Conservation (phyloP, 2,797 vertebrate species). For the Neostethus bicornis region DNA sequence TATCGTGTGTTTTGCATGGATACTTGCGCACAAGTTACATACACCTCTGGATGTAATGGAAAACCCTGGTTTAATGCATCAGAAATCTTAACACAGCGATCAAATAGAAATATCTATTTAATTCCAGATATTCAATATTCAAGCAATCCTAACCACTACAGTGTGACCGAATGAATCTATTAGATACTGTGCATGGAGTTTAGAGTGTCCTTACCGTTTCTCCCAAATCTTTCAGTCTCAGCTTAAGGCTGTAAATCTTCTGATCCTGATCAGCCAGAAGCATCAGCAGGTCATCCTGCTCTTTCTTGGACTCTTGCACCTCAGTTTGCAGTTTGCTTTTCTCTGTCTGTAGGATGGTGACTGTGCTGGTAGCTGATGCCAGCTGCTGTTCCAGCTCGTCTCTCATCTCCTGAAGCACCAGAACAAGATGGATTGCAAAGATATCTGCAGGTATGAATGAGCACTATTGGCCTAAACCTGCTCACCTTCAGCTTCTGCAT, state of each 20-base stretch:
- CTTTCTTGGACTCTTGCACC: constrained; percentile 92
- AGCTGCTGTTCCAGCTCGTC: constrained; percentile 85
- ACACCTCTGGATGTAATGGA: no score
- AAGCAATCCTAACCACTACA: no score
- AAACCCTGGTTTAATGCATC: no score
- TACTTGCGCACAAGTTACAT: no score
- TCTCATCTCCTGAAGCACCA: constrained; percentile 73
- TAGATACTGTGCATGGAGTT: background rate
- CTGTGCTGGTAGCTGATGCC: constrained; percentile 88
- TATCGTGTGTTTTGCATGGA: no score
- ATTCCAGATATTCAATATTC: no score
- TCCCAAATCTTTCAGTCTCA: constrained; percentile 89
- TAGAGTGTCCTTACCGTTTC: constrained; percentile 78
- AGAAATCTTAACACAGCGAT: no score
- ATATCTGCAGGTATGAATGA: no score
- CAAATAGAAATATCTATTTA: no score
- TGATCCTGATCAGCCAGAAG: constrained; percentile 98
- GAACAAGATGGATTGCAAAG: no score
- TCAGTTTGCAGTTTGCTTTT: constrained; percentile 88
- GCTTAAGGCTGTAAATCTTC: constrained; percentile 88
- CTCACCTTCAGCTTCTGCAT: constrained; percentile 84
- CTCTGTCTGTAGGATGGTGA: constrained; percentile 90
- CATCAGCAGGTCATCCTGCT: constrained; percentile 96
- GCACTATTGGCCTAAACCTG: background rate
- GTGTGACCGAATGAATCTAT: no score